A percentile compares a stretch with the other conserved stretches of the same genome.
Conservation (phyloP, 2,888 invertebrate species). For the Ichneumon xanthorius region DNA sequence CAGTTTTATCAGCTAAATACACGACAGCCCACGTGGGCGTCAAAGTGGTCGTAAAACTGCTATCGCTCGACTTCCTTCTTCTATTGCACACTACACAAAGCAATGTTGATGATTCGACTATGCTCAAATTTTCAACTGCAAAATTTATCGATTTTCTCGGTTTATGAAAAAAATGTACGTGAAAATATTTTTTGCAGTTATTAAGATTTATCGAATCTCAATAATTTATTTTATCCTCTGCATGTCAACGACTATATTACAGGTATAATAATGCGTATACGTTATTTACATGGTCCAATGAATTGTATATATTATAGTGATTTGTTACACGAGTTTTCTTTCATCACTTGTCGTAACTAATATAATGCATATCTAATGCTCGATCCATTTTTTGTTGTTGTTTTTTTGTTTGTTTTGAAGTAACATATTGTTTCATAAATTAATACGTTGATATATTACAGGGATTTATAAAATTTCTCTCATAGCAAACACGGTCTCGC, state of each 20-base stretch:
- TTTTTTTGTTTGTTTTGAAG: background rate
- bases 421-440: slow-evolving; percentile 62
- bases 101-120: slow-evolving; percentile 1
- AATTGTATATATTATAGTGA: slow-evolving; percentile 60
- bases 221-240: slow-evolving; percentile 56
- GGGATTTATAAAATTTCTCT: slow-evolving; percentile 70
- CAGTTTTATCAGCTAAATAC: slow-evolving; percentile 37
- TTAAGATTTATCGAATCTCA: slow-evolving; percentile 33
- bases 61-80: slow-evolving; percentile 40
- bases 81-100: slow-evolving; percentile 5
- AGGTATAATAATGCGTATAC: slow-evolving; percentile 62
- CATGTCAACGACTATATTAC: slow-evolving; percentile 67
- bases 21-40: slow-evolving; percentile 3
- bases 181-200: background rate
- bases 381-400: slow-evolving; percentile 35
- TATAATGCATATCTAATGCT: slow-evolving; percentile 30
- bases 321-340: slow-evolving; percentile 41
- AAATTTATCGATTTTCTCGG: background rate
- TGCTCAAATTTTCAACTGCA: background rate
- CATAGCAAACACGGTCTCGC: slow-evolving; percentile 58
- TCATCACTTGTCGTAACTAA: slow-evolving; percentile 16
- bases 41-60: slow-evolving; percentile 21
- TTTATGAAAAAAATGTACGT: background rate
- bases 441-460: slow-evolving; percentile 69
- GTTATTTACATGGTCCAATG: slow-evolving; percentile 71